These are phyloP conservation scores for Theristus sp. DNA, from an alignment of 2,888 invertebrate genomes.

Conservation along the genomic window DNA sequence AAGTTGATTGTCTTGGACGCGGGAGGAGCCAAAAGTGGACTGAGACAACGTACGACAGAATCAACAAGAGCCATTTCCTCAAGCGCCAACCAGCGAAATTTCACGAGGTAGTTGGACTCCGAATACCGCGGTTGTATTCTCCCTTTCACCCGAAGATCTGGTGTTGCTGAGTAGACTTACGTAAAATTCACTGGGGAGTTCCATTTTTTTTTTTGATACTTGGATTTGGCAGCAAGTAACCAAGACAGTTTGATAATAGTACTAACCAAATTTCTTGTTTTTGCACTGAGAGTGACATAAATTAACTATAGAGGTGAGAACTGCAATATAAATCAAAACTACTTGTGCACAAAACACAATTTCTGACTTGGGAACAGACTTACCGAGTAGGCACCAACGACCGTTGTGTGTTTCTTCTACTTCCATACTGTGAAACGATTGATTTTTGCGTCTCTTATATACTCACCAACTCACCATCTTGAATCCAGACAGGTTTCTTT, in stretches of 20 bases:
- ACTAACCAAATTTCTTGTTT: background rate
- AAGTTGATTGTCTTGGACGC: no score
- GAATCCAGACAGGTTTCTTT: background rate
- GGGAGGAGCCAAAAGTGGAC: no score
- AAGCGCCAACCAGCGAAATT: constrained; percentile 1
- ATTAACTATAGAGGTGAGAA: background rate
- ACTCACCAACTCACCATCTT: background rate
- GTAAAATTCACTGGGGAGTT: no score
- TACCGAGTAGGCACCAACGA: background rate
- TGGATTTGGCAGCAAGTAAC: background rate
- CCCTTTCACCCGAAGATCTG: background rate
- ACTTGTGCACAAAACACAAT: background rate
- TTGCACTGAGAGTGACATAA: background rate
- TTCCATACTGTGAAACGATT: background rate
- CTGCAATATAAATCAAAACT: background rate
- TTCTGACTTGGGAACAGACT: background rate
- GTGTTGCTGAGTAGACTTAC: constrained; percentile 4
- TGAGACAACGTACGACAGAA: no score
- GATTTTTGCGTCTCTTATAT: background rate
- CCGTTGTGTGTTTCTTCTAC: background rate
- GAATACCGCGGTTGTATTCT: background rate
- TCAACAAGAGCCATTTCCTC: background rate
- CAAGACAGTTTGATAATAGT: background rate
- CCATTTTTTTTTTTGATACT: no score
- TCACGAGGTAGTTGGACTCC: background rate